Evolutionary conservation across 2,888 invertebrate genomes (phyloP).

Genomic region (Sinotaia quadrata): DNA sequence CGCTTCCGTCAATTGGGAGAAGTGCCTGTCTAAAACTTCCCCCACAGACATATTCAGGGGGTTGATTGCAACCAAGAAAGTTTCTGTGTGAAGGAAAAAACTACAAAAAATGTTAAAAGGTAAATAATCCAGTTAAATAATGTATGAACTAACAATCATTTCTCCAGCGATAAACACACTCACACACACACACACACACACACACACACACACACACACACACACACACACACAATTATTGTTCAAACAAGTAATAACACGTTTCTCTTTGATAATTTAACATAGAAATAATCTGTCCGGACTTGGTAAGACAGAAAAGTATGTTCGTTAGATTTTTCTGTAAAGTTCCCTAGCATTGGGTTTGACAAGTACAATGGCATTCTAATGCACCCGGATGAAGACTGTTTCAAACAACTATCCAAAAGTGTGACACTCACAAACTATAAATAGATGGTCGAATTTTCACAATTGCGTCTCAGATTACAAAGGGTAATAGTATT

Average conservation of each 20-base stretch:
- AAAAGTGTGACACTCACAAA: too few relatives aligned
- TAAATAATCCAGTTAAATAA: background rate
- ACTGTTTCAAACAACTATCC: too few relatives aligned
- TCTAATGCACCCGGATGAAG: too few relatives aligned
- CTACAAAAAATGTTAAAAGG: background rate
- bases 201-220: slow-evolving; percentile 5
- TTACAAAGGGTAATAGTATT: too few relatives aligned
- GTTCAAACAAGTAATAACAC: too few relatives aligned
- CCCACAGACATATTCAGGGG: slow-evolving; percentile 17
- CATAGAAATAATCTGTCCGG: background rate
- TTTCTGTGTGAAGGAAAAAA: background rate
- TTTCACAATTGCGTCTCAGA: too few relatives aligned
- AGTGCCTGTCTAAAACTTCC: slow-evolving; percentile 2
- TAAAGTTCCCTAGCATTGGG: background rate
- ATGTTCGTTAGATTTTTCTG: too few relatives aligned
- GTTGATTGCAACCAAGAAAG: slow-evolving; percentile 29
- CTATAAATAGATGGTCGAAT: too few relatives aligned
- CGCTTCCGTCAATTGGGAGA: slow-evolving; percentile 18
- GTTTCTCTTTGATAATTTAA: too few relatives aligned
- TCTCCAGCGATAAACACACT: background rate
- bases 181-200: slow-evolving; percentile 3
- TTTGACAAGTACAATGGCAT: too few relatives aligned
- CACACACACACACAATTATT: slow-evolving; percentile 1
- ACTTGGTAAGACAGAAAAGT: background rate
- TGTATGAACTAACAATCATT: background rate